phyloP scores from a whole-genome alignment of 2,113 vertebrate species.

The Clarias macrocephalus region DNA sequence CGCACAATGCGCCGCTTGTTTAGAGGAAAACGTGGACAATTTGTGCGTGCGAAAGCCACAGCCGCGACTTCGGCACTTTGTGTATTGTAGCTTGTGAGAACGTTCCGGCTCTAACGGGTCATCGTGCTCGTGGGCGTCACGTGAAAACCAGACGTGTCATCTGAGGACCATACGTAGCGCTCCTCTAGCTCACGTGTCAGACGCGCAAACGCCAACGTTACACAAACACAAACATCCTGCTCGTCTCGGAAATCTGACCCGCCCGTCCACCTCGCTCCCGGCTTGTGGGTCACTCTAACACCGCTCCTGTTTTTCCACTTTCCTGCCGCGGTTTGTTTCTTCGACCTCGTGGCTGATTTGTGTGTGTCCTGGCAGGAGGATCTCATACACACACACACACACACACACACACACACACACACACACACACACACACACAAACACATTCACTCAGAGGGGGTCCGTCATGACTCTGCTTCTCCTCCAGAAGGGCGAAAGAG shows the following conservation, averaged over 20 bases:
- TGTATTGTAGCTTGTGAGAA: constrained; percentile 46
- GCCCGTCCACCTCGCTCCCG: constrained; percentile 23
- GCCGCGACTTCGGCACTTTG: constrained; percentile 13
- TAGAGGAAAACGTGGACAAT: constrained; percentile 50
- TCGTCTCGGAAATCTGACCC: not conserved
- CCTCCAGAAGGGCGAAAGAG: constrained; percentile 50
- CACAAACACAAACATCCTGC: not conserved
- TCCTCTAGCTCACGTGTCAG: not conserved
- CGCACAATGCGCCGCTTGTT: constrained; percentile 55
- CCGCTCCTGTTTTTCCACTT: constrained; percentile 78
- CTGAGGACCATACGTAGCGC: not conserved
- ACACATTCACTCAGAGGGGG: constrained; percentile 47
- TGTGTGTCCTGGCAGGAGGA: constrained; percentile 38
- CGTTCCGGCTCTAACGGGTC: constrained; percentile 35
- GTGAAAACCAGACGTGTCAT: not conserved
- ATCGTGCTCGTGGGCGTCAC: constrained; percentile 24
- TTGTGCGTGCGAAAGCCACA: constrained; percentile 40
- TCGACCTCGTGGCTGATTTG: constrained; percentile 58
- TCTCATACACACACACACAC: not conserved
- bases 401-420: not conserved
- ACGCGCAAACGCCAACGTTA: not conserved
- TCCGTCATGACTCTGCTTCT: constrained; percentile 58
- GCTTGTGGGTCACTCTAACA: constrained; percentile 71
- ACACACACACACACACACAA: constrained; percentile 1
- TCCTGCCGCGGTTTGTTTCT: constrained; percentile 73